Evolutionary conservation across 2,797 vertebrate genomes (phyloP).

Genomic region (Malacoctenus gilli): DNA sequence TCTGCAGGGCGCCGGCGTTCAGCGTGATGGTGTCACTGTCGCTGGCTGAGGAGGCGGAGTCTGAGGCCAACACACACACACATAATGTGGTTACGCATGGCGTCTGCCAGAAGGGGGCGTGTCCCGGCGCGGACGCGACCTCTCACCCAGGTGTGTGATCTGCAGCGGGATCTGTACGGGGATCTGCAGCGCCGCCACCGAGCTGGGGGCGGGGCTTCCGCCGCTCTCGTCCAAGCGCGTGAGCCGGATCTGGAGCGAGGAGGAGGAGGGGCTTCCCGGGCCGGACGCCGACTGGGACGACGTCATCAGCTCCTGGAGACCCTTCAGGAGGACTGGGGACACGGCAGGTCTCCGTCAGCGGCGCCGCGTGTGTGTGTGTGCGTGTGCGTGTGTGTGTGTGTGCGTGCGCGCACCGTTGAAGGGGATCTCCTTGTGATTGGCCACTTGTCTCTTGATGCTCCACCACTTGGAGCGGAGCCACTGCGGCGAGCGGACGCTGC

Average conservation of each 20-base stretch:
- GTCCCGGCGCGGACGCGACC: no score
- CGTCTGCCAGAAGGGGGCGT: no score
- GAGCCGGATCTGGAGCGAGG: constrained; percentile 88
- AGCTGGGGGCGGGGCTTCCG: constrained; percentile 76
- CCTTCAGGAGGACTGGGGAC: constrained; percentile 91
- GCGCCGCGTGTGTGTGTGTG: neutral
- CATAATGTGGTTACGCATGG: no score
- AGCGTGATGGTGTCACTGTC: constrained; percentile 94
- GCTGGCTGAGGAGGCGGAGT: constrained; percentile 79
- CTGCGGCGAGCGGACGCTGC: constrained; percentile 96
- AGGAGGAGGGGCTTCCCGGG: constrained; percentile 66
- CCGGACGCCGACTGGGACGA: constrained; percentile 78
- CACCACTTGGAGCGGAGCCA: constrained; percentile 99
- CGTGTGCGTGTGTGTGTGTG: neutral
- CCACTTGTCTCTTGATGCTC: constrained; percentile 98
- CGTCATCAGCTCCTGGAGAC: constrained; percentile 92
- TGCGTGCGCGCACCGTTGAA: constrained; percentile 83
- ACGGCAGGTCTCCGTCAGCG: no score
- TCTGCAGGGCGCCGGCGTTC: constrained; percentile 92
- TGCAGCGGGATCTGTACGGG: constrained; percentile 98
- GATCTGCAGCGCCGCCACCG: constrained; percentile 92
- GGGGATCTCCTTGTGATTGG: constrained; percentile 97
- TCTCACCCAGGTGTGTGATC: constrained; percentile 96
- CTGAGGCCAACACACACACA: constrained; percentile 48
- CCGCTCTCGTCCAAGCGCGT: constrained; percentile 88